Percentiles rank a stretch among this genome's conserved stretches.
Conservation (phyloP, 2,888 invertebrate species). For the Drosophila borealis region DNA sequence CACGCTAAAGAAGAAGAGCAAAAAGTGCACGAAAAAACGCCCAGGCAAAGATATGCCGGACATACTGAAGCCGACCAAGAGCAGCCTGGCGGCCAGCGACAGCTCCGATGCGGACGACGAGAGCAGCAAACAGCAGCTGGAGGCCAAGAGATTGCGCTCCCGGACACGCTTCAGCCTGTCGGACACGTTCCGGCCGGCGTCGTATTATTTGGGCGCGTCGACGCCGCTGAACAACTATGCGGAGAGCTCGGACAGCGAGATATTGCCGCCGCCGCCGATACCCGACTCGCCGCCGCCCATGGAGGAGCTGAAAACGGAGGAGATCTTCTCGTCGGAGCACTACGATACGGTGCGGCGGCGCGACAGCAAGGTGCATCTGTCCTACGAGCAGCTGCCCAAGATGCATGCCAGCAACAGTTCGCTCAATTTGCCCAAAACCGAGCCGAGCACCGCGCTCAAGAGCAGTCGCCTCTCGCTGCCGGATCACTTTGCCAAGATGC, state of each 20-base stretch:
- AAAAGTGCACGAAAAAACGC: conserved; percentile 79
- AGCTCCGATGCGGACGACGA: conserved; percentile 92
- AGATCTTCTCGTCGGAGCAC: conserved; percentile 84
- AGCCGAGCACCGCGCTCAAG: conserved; percentile 72
- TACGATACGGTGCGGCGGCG: conserved; percentile 84
- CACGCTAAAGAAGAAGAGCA: conserved; percentile 85
- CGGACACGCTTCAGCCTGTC: conserved; percentile 93
- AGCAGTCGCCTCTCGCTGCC: conserved; percentile 84
- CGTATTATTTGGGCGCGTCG: conserved; percentile 92
- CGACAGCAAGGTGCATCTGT: conserved; percentile 82
- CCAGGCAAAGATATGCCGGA: conserved; percentile 87
- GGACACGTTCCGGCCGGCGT: conserved; percentile 94
- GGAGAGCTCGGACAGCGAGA: conserved; percentile 93
- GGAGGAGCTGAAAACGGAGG: conserved; percentile 89
- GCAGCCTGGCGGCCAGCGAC: conserved; percentile 85
- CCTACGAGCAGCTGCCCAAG: conserved; percentile 84
- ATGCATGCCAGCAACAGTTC: conserved; percentile 84
- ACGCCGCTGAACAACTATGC: conserved; percentile 88
- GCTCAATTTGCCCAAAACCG: conserved; percentile 80
- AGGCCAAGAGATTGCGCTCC: conserved; percentile 88
- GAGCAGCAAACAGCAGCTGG: conserved; percentile 91
- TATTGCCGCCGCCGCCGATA: conserved; percentile 92
- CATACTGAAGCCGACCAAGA: conserved; percentile 86
- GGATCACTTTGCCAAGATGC: conserved; percentile 83
- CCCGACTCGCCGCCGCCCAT: conserved; percentile 88